phyloP scores from a whole-genome alignment of 2,113 vertebrate genomes.

The Boulengeromyrus knoepffleri region DNA sequence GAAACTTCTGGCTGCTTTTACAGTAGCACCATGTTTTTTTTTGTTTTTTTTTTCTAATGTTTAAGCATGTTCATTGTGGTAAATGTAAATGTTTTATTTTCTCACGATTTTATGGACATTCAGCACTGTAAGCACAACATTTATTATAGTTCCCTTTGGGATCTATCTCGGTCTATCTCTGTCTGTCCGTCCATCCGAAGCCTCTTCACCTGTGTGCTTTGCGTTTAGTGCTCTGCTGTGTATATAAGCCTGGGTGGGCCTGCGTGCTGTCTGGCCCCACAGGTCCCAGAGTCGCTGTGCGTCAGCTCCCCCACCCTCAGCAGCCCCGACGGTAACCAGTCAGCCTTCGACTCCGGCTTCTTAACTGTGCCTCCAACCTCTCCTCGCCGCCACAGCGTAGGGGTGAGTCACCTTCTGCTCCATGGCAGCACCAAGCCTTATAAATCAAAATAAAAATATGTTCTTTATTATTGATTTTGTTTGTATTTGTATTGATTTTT shows the following conservation, averaged over 20 bases:
- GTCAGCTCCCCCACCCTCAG: slow-evolving; percentile 88
- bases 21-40: neutral
- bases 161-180: neutral
- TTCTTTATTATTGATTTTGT: neutral
- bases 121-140: neutral
- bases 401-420: slow-evolving; percentile 62
- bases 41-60: neutral
- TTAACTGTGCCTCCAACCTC: slow-evolving; percentile 60
- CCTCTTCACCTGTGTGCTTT: neutral
- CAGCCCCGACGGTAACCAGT: slow-evolving; percentile 75
- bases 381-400: slow-evolving; percentile 81
- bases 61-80: neutral
- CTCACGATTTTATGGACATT: neutral
- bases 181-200: neutral
- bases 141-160: neutral
- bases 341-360: slow-evolving; percentile 65
- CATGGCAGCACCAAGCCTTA: neutral
- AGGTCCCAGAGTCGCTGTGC: slow-evolving; percentile 79
- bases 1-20: neutral
- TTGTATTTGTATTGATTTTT: neutral
- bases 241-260: slow-evolving; percentile 14
- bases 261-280: slow-evolving; percentile 30
- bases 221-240: neutral
- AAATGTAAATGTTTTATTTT: neutral
- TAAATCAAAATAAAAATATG: neutral